Percentiles rank a stretch among this genome's conserved stretches.
These are phyloP conservation scores for Drosophila punjabiensis DNA, from an alignment of 1,140 invertebrate genomes.

Conservation along the genomic window DNA sequence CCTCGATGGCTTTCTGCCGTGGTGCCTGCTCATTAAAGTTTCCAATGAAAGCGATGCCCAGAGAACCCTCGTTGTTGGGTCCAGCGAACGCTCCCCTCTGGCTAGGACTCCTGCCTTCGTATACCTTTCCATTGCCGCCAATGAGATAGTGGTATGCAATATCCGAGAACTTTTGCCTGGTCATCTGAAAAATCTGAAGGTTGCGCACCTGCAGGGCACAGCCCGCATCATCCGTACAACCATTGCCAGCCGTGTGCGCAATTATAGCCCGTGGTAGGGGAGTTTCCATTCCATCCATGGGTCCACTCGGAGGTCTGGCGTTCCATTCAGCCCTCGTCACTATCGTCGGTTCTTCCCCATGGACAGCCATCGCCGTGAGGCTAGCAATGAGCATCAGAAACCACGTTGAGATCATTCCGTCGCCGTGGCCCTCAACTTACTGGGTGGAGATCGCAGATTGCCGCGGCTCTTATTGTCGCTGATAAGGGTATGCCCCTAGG, in stretches of 20 bases:
- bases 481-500: slow-evolving; percentile 54
- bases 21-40: slow-evolving; percentile 85
- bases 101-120: slow-evolving; percentile 88
- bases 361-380: slow-evolving; percentile 22
- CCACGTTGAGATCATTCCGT: slow-evolving; percentile 45
- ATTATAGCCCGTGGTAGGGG: slow-evolving; percentile 87
- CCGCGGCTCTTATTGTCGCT: slow-evolving; percentile 43
- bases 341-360: slow-evolving; percentile 50
- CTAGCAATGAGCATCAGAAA: slow-evolving; percentile 5
- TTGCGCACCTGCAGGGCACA: slow-evolving; percentile 84
- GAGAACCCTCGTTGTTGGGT: slow-evolving; percentile 87
- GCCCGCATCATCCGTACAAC: slow-evolving; percentile 85
- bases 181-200: slow-evolving; percentile 87
- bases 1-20: slow-evolving; percentile 86
- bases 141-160: slow-evolving; percentile 89
- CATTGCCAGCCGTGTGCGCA: slow-evolving; percentile 86
- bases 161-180: slow-evolving; percentile 85
- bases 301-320: slow-evolving; percentile 86
- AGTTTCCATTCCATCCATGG: slow-evolving; percentile 79
- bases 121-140: slow-evolving; percentile 88
- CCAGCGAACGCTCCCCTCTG: slow-evolving; percentile 86
- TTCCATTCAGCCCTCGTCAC: slow-evolving; percentile 86
- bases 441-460: slow-evolving; percentile 19
- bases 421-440: slow-evolving; percentile 32
- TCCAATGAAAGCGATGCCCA: slow-evolving; percentile 88